These are phyloP conservation scores for Sialia sialis DNA, from an alignment of 2,113 vertebrate species.

Conservation along the genomic window DNA sequence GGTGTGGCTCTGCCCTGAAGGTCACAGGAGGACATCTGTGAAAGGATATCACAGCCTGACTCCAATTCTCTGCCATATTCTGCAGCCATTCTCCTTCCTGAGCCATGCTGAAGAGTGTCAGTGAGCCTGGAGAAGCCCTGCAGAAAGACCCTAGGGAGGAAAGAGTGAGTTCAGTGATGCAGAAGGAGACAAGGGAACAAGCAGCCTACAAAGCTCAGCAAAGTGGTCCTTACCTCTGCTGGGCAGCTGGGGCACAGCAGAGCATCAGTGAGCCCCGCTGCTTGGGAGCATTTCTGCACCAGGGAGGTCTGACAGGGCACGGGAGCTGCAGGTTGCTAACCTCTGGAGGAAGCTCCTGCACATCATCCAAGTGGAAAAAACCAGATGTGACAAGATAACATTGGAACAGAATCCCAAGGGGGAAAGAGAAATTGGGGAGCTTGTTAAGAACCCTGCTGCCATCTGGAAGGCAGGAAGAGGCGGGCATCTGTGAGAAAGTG, in stretches of 20 bases:
- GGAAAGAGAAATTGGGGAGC: background rate
- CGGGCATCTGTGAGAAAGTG: background rate
- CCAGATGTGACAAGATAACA: conserved; percentile 11
- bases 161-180: background rate
- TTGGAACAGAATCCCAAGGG: conserved; percentile 12
- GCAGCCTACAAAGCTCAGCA: background rate
- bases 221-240: background rate
- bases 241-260: background rate
- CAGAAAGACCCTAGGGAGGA: background rate
- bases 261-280: background rate
- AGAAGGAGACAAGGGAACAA: background rate
- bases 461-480: conserved; percentile 47
- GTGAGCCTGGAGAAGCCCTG: background rate
- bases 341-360: background rate
- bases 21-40: background rate
- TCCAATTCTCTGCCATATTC: background rate
- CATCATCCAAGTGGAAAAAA: conserved; percentile 23
- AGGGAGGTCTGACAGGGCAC: background rate
- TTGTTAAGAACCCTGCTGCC: conserved; percentile 41
- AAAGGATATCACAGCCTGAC: background rate
- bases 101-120: background rate
- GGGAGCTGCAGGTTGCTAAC: background rate
- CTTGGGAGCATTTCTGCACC: background rate
- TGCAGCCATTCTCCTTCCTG: background rate
- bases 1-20: background rate